phyloP scores from a whole-genome alignment of 2,888 invertebrate species.

The Perizoma flavofasciatum region DNA sequence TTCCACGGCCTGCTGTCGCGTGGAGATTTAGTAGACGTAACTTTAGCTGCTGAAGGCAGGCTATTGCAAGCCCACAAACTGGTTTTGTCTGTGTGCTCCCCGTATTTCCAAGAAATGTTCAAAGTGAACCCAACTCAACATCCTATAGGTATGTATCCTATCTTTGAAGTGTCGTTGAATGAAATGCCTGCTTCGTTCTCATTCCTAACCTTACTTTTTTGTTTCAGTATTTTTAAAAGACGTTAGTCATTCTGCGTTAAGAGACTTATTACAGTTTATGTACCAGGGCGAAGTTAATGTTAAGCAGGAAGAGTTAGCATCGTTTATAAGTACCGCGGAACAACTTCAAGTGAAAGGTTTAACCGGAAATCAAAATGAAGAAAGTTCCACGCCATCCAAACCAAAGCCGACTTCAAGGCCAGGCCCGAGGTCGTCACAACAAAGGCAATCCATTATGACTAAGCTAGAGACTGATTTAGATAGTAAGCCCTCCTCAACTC shows the following conservation, averaged over 20 bases:
- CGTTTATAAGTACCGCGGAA: conserved; percentile 89
- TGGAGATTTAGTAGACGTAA: conserved; percentile 88
- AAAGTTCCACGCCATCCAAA: conserved; percentile 83
- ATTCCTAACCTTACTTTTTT: conserved; percentile 38
- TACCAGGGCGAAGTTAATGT: conserved; percentile 89
- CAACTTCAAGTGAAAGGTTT: conserved; percentile 88
- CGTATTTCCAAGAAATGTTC: conserved; percentile 89
- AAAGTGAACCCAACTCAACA: conserved; percentile 88
- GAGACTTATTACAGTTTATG: conserved; percentile 89
- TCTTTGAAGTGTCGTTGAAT: not conserved
- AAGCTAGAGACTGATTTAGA: conserved; percentile 85
- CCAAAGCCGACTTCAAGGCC: conserved; percentile 83
- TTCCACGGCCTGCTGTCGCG: conserved; percentile 88
- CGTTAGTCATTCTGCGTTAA: conserved; percentile 87
- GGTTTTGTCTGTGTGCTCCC: conserved; percentile 89
- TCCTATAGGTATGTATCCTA: conserved; percentile 84
- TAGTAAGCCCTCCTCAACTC: conserved; percentile 86
- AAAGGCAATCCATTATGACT: conserved; percentile 85
- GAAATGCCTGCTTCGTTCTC: not conserved
- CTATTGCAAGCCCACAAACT: conserved; percentile 88
- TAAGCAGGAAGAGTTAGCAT: conserved; percentile 88
- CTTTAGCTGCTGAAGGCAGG: conserved; percentile 88
- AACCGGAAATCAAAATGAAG: conserved; percentile 86
- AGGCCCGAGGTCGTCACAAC: conserved; percentile 87
- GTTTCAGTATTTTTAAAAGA: conserved; percentile 87